Percentiles rank a stretch among this genome's conserved stretches.
Evolutionary conservation across 2,888 invertebrate species (phyloP).

Genomic region (Atherix ibis): DNA sequence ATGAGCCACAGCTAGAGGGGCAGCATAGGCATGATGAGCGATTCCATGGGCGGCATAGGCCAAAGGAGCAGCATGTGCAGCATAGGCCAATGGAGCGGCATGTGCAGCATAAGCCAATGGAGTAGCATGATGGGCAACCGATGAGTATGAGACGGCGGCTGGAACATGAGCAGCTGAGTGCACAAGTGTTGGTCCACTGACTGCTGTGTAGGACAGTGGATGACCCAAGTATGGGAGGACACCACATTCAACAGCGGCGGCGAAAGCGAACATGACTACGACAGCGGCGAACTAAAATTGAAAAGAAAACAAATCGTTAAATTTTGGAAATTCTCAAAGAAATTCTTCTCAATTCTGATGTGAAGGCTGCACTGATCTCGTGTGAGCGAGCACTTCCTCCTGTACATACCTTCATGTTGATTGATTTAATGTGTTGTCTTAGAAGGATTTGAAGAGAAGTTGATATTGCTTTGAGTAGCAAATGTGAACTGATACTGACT

Average conservation of each 20-base stretch:
- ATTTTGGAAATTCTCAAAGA: too few relatives aligned
- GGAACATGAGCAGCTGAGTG: slow-evolving; percentile 16
- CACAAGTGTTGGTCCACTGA: slow-evolving; percentile 14
- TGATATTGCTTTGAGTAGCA: too few relatives aligned
- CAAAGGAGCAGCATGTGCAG: slow-evolving; percentile 9
- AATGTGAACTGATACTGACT: too few relatives aligned
- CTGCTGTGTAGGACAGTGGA: slow-evolving; percentile 14
- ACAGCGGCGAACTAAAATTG: slow-evolving; percentile 18
- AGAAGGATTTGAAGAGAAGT: too few relatives aligned
- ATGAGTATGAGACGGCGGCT: too few relatives aligned
- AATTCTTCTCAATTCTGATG: too few relatives aligned
- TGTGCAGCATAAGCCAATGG: slow-evolving; percentile 13
- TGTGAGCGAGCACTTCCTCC: too few relatives aligned
- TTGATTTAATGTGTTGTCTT: too few relatives aligned
- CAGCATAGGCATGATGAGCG: slow-evolving; percentile 1
- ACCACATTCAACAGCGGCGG: slow-evolving; percentile 13
- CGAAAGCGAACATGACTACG: slow-evolving; percentile 22
- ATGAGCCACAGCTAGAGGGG: slow-evolving; percentile 7
- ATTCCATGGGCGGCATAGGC: slow-evolving; percentile 11
- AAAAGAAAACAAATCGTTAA: not conserved
- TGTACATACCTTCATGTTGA: too few relatives aligned
- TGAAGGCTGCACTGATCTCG: too few relatives aligned
- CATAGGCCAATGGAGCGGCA: slow-evolving; percentile 16
- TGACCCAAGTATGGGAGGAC: slow-evolving; percentile 9
- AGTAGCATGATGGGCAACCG: slow-evolving; percentile 9